Evolutionary conservation across 1,140 invertebrate genomes (phyloP), one percentile per base, ranked within the genome.

Genomic region (Homalodisca vitripennis): DNA sequence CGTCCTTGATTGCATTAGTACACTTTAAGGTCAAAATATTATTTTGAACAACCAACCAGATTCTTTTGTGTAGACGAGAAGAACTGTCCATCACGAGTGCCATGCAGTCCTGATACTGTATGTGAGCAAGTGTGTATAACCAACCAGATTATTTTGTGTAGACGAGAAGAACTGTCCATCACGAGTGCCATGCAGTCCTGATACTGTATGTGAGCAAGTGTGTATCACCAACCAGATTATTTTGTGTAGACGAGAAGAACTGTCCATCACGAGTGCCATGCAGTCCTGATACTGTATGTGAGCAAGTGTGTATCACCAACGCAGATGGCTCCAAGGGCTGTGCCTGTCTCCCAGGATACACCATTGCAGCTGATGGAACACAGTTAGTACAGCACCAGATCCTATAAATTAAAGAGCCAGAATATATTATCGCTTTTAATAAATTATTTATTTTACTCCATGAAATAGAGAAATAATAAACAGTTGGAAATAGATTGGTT

Each of bases 81-180:
- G 27, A 87, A 92, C 72, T 95, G 93, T 79, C 87, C 89, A 0
- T 84, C 81, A n/a, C 86, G 85, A 70, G 84, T 87, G 31, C 82
- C 85, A 51, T 94, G 92, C 71, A 22, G 20, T 22, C 81, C 82
- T 2, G 80, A 83, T 10, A 85, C 85, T 14, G 67, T 60, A 29
- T 94, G 92, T 75, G 84, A 88, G 67, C 89, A 92, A 74, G 74
- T 84, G 0, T n/a, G n/a, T n/a, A n/a, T n/a, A n/a, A n/a, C n/a
- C n/a, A n/a, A n/a, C n/a, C n/a, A n/a, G n/a, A n/a, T n/a, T n/a
- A n/a, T n/a, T n/a, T n/a, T n/a, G n/a, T 76, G 20, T 70, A 73
- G 92, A 93, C 75, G 92, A 93, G 76, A 79, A 85, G 27, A 87
- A 92, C 72, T 95, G 93, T 79, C 87, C 89, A 0, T 84, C 81